Base-by-base conservation (phyloP, 2,113 vertebrate species). In the Strigops habroptila region DNA sequence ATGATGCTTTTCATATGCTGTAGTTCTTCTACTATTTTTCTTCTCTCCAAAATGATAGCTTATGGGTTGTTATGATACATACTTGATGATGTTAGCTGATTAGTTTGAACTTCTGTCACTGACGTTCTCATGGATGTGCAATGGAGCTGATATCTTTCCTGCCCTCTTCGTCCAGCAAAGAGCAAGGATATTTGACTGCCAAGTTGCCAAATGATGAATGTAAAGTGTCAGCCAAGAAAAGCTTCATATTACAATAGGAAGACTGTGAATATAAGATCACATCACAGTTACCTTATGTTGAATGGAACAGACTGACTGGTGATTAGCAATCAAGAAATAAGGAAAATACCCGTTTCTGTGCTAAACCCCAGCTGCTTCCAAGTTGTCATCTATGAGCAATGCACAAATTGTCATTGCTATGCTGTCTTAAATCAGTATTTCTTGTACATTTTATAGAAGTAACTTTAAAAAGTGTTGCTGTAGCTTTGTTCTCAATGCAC, bases 261-360 rank as follows among this genome's bases (percentile, higher is more conserved):
- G 49, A 92, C 88, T 95, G 81, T 84, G 89, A 55, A 41, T 94
- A 23, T 69, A 92, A 88, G 96, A 90, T 77, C 87, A 67, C 75
- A 94, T 96, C 88, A 59, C 46, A 77, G 70, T 60, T 89, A 94
- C 81, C 75, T 82, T 48, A 49, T 68, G 44, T 90, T 82, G 67
- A 92, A 91, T 21, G 51, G 95, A 96, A 91, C 95, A 88, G 92
- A 91, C 92, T 97, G 57, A 87, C 71, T 95, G 86, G 57, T 91
- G 95, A 96, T 95, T 97, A 97, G 79, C 73, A 82, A 78, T 79
- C 4, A 52, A 68, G 37, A 65, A 90, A 94, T 87, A 41, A 88
- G 80, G 51, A 82, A 84, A 96, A 96, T 68, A 84, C 27, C 68
- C 4, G 8, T 83, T 96, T 95, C 88, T 86, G 57, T 96, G 90